Base-by-base conservation (phyloP, 2,113 vertebrate genomes). In the Dendropsophus ebraccatus region DNA sequence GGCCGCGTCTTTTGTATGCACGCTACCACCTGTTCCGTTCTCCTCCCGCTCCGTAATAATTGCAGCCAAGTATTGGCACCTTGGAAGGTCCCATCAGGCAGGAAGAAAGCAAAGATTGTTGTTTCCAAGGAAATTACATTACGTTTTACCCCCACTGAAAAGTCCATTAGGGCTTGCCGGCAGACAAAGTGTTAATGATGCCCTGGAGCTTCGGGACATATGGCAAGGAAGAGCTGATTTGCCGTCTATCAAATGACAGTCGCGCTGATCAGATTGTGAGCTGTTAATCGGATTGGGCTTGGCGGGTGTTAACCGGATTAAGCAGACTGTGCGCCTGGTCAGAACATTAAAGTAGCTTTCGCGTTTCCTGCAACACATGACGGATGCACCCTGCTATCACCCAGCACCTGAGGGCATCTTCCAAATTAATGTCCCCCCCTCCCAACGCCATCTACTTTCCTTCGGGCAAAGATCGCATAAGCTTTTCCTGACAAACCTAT, bases 301-400 rank as follows among this genome's bases (percentile, higher is more conserved):
- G 14, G 85, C 88, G 87, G 89, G 92, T 4, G 78, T 67, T 91
- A 93, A 94, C 88, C 1, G 88, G 94, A 94, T 95, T 92, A 92
- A 85, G 74, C 86, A 73, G 88, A 87, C 89, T 67, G 90, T 89
- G 50, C 89, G 69, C 76, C 86, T 87, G 88, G 80, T 75, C 28
- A 83, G 50, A 0, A 5, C 7, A 0, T 85, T 80, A 85, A 65
- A 88, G 86, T 25, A 81, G 87, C 88, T 74, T 82, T 89, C 88
- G 58, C 50, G n/a, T 73, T 67, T 73, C 67, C 67, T 28, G 65
- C 32, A 7, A 69, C 84, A 41, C 32, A 52, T 79, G 49, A 56
- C 52, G 65, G 77, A 54, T 49, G 58, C 35, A 54, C 58, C 60
- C 77, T 60, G 65, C 76, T 25, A 45, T 81, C 77, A 30, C 28